Base-by-base conservation (phyloP, 2,113 vertebrate species). In the Aegypius monachus region DNA sequence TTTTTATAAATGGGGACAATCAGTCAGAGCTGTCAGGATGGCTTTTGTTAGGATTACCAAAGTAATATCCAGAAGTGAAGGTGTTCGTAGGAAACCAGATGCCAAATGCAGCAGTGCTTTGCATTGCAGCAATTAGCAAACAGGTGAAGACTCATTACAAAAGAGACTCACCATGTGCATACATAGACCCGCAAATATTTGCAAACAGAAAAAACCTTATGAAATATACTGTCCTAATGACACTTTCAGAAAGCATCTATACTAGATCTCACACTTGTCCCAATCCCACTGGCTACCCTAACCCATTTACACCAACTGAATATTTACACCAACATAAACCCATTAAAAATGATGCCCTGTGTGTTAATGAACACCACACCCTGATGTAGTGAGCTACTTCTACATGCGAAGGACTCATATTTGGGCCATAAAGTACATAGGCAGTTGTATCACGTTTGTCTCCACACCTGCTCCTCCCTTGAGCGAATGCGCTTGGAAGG, bases 1-100 rank as follows among this genome's bases (percentile, higher is more conserved):
- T 55, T 87, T 86, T 96, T 84, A 63, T 70, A 72, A 86, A 81
- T 38, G 63, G 67, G 65, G n/a, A 79, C 71, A 52, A 86, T 83
- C 73, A 68, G 70, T 42, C 82, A 93, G 86, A 85, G 81, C 78
- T 91, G 43, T 40, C 63, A 61, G 63, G 53, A 10, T 52, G 38
- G 68, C 38, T 85, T 75, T 82, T 16, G 3, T 40, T 50, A 34
- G 86, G 83, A 71, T 86, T 70, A 75, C 20, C 42, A 31, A 31
- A 61, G 70, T 21, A 10, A 79, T 43, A 72, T 38, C 61, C 74
- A 80, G 58, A 79, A 56, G 73, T 21, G n/a, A 56, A 94, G 75
- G 77, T 81, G 72, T 26, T 70, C 14, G 4, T 2, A 23, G 75
- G 43, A 88, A 90, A 43, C 12, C 81, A 53, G 81, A 9, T 38